Base-by-base conservation (phyloP, 2,888 invertebrate genomes). In the Phymatocera aterrima region DNA sequence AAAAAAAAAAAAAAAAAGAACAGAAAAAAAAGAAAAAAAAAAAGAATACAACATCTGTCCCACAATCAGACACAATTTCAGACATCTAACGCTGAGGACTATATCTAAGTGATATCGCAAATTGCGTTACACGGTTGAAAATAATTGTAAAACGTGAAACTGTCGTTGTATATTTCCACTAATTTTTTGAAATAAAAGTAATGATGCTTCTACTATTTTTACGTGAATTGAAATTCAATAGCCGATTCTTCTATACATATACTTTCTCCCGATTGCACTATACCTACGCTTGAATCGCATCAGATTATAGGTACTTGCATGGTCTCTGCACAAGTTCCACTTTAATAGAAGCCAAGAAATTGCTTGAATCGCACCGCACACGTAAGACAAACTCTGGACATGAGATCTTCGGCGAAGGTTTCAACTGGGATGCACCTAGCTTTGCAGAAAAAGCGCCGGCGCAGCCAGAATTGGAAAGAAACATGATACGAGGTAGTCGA, bases 181-280 rank as follows among this genome's bases (percentile, higher is more conserved):
- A 78, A 78, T 78, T 74, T n/a, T 72, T 43, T 54, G 37, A 74
- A 85, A 85, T 84, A 85, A 85, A 83, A 77, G 80, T 83, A 82
- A 84, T 80, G 79, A 82, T 80, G 82, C 84, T 83, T 85, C 81
- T 82, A 84, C 83, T 83, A 82, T 75, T 57, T 75, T 51, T 18
- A 46, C 46, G 46, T 68, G 46, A 46, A 46, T 68, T 46, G 3
- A 43, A 43, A 43, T 68, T 1, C 43, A 43, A 28, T 46, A 21
- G 21, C 68, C 28, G 43, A 68, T 24, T 43, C 15, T 64, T n/a
- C 18, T n/a, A n/a, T n/a, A n/a, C n/a, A n/a, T n/a, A 18, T 18
- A 68, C 46, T 28, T 28, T 68, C 2, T 68, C 24, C 68, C 46
- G 46, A 68, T 68, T 10, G 21, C 64, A 10, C 12, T 10, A 21